These are phyloP conservation scores for Hypomesus transpacificus DNA, from an alignment of 2,113 vertebrate genomes.

Conservation along the genomic window DNA sequence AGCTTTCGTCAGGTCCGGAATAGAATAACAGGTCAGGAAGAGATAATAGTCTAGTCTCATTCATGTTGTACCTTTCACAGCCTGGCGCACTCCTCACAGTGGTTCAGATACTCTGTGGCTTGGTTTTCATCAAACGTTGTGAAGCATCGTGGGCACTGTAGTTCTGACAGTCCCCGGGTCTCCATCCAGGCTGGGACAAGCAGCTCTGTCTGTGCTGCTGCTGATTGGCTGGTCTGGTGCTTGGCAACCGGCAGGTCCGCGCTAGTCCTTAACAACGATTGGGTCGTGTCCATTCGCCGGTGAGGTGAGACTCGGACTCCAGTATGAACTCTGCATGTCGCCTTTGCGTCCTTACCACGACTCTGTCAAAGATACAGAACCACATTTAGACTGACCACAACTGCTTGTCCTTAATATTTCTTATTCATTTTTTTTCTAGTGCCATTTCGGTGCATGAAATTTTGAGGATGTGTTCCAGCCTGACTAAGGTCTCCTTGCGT, in stretches of 20 bases:
- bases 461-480: no score
- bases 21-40: constrained; percentile 1
- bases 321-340: constrained; percentile 59
- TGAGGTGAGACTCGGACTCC: constrained; percentile 60
- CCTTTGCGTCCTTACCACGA: constrained; percentile 50
- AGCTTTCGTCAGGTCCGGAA: constrained; percentile 37
- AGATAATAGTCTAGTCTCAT: background rate
- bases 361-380: background rate
- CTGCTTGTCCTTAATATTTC: no score
- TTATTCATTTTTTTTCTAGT: no score
- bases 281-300: constrained; percentile 42
- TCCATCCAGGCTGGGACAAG: constrained; percentile 35
- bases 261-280: constrained; percentile 56
- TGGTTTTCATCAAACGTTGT: constrained; percentile 74
- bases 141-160: constrained; percentile 85
- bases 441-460: no score
- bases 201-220: constrained; percentile 22
- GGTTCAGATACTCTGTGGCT: constrained; percentile 78
- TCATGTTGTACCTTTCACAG: constrained; percentile 45
- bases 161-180: constrained; percentile 65
- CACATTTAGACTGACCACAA: no score
- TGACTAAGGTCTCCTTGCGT: background rate
- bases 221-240: constrained; percentile 34
- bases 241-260: constrained; percentile 45
- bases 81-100: constrained; percentile 79